Evolutionary conservation across 2,797 vertebrate genomes (phyloP), one percentile per base, ranked within the genome.

Genomic region (Rhinichthys osculus): DNA sequence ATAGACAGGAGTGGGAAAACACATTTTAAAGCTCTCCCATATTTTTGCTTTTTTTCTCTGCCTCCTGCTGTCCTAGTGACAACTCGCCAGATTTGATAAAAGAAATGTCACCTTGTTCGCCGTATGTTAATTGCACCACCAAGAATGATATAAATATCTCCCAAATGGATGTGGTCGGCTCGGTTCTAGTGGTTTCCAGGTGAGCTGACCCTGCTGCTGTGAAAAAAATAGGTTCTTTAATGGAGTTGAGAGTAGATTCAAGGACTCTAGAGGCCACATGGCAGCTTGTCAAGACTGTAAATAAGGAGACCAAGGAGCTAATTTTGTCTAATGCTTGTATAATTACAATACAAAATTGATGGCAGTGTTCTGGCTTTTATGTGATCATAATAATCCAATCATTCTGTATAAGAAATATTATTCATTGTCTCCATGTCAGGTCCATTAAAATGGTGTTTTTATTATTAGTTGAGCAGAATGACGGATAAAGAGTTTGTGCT

Each of bases 401-500:
- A 67, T 1, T 17, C 23, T 30, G 23, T 14, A 83, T 64, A 83
- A 64, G 19, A 74, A 47, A 74, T 47, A 57, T 66, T 4, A 71
- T 54, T 57, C 33, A 71, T 30, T 57, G 67, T 70, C 69, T 42
- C 59, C 23, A 30, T 44, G 30, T 62, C 21, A 52, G 82, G 33
- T 66, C 59, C 59, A 67, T 83, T 76, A 77, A 52, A 83, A 83
- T 66, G 1, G 42, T 19, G 47, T 69, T 62, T 57, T 78, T 59
- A 17, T 35, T 21, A 70, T 86, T 82, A 59, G 81, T 50, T 66
- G 23, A 77, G 71, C 10, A 33, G 40, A 78, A 85, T 71, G 73
- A 74, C 17, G 30, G 67, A 88, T 82, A 88, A 78, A 82, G 81
- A 92, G 86, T 88, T 89, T 74, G 84, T 81, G 84, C 88, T 89